Base-by-base conservation (phyloP, 2,888 invertebrate species). In the Pseudococcus jackbeardsleyi region DNA sequence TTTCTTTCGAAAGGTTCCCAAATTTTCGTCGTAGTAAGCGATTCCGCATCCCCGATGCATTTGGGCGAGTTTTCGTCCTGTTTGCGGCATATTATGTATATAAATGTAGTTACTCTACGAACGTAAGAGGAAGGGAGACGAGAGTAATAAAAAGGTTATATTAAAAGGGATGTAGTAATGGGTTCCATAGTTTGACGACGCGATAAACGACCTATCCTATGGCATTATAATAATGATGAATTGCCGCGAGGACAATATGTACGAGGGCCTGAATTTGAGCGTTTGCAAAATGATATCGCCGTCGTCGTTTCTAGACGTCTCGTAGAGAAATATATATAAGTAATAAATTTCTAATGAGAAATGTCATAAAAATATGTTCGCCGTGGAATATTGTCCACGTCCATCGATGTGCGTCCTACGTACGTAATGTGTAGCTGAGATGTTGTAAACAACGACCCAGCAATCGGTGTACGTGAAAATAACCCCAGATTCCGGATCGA, bases 271-370 rank as follows among this genome's bases (percentile, higher is more conserved):
- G 79, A 42, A 42, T 79, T 79, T 79, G 79, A 79, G 19, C 79
- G 79, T 42, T 79, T 17, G 79, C 79, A 42, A 79, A 79, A 79
- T 46, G 79, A 79, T 79, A 79, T 79, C n/a, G 79, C 42, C 42
- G 19, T 33, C 59, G 59, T 79, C 39, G 77, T 79, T 79, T 46
- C 42, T 79, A 79, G 79, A 79, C 79, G 79, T 79, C 42, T 17
- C 42, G 26, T 33, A 33, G 26, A 79, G 42, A 79, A 79, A 72
- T 72, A 42, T 79, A 59, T 59, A 42, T 79, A 79, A 79, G 79
- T 79, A 79, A 79, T 79, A 79, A 79, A 79, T 79, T 79, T 42
- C 42, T 79, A 79, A 79, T 79, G 79, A 79, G 79, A 79, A 79
- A 79, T 79, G 79, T 79, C 79, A 79, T 42, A 42, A 79, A 79